Evolutionary conservation across 2,113 vertebrate genomes (phyloP).

Genomic region (Balaeniceps rex): DNA sequence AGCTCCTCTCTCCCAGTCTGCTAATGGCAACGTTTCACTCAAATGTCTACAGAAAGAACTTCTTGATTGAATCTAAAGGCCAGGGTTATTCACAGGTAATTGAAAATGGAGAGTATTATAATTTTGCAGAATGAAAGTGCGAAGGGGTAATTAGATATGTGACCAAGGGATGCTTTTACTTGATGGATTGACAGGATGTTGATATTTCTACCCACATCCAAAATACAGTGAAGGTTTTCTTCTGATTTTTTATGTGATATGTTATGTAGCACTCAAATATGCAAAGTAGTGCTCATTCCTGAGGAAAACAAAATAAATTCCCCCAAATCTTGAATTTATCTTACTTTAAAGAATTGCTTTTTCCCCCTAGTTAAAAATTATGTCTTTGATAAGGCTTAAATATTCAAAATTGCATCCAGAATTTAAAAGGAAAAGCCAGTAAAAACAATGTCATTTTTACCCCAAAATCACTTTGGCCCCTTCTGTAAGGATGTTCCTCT

Average conservation of each 20-base stretch:
- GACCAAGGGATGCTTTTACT: background rate
- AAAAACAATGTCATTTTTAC: background rate
- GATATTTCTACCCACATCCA: background rate
- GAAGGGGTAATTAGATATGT: background rate
- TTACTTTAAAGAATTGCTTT: background rate
- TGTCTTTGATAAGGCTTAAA: background rate
- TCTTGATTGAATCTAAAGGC: background rate
- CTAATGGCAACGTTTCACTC: background rate
- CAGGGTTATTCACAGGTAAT: background rate
- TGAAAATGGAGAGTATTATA: background rate
- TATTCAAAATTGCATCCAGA: background rate
- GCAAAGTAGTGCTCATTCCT: background rate
- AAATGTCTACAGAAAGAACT: background rate
- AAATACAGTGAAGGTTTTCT: background rate
- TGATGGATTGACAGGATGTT: background rate
- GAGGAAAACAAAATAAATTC: background rate
- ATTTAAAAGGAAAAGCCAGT: background rate
- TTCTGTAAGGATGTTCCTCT: background rate
- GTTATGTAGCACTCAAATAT: background rate
- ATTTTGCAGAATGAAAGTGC: background rate
- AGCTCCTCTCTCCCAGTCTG: background rate
- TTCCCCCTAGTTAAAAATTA: background rate
- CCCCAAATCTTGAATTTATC: background rate
- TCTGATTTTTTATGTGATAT: background rate
- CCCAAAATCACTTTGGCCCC: background rate